These are phyloP conservation scores for Germaria angustata DNA, from an alignment of 2,888 invertebrate genomes.

Conservation along the genomic window DNA sequence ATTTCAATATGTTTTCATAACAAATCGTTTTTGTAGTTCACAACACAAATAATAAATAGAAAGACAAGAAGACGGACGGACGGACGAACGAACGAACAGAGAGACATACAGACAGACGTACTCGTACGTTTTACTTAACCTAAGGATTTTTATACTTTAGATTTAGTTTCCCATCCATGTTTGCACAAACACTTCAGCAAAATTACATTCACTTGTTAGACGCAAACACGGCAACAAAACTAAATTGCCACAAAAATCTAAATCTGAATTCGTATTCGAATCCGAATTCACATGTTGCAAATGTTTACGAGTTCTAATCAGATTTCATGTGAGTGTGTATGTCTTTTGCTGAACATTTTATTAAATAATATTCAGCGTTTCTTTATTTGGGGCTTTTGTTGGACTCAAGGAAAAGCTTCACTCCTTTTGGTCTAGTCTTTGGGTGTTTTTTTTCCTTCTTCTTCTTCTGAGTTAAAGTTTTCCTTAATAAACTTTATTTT, in stretches of 20 bases:
- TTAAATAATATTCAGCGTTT: conserved; percentile 22
- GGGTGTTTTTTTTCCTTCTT: neutral
- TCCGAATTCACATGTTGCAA: conserved; percentile 46
- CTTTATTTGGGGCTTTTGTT: conserved; percentile 21
- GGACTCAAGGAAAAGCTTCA: conserved; percentile 1
- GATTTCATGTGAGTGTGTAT: conserved; percentile 65
- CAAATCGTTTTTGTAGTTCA: conserved; percentile 63
- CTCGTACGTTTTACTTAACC: neutral
- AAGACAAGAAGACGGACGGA: neutral
- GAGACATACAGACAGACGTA: neutral
- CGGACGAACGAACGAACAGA: neutral
- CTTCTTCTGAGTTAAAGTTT: conserved; percentile 49
- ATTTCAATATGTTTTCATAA: conserved; percentile 59
- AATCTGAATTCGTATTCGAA: conserved; percentile 37
- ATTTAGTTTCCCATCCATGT: conserved; percentile 29
- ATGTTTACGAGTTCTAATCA: conserved; percentile 65
- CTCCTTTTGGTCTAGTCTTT: neutral
- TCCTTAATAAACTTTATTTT: conserved; percentile 60
- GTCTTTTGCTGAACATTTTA: conserved; percentile 31
- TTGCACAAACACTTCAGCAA: neutral
- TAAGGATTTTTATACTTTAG: conserved; percentile 26
- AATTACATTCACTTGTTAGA: conserved; percentile 56
- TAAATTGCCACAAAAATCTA: conserved; percentile 36
- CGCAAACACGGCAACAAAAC: neutral
- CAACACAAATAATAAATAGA: conserved; percentile 15